phyloP scores from a whole-genome alignment of 2,113 vertebrate species.

The Gymnocephalus cernua region DNA sequence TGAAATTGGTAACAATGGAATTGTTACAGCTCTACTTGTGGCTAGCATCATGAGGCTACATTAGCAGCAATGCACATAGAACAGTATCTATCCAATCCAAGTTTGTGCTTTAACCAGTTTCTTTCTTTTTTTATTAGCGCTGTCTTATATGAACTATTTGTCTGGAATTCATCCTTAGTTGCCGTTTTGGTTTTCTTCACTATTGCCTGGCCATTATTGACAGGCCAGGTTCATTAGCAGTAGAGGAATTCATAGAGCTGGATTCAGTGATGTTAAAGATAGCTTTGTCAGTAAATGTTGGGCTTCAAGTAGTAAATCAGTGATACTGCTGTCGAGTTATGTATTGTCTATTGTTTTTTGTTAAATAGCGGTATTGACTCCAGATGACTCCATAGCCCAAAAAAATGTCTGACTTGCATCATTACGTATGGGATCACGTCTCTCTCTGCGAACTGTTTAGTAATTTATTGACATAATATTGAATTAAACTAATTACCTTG shows the following conservation, averaged over 20 bases:
- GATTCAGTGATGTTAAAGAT: neutral
- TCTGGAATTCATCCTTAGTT: neutral
- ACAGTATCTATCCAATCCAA: neutral
- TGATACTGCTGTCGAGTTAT: neutral
- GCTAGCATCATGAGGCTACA: too few species aligned
- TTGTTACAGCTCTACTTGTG: neutral
- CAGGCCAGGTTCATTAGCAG: neutral
- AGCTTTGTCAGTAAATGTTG: neutral
- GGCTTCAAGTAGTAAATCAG: neutral
- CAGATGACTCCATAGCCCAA: neutral
- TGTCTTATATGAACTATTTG: neutral
- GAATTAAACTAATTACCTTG: neutral
- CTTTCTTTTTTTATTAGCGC: neutral
- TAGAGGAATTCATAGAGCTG: neutral
- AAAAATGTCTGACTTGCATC: neutral
- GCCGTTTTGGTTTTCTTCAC: neutral
- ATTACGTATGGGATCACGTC: neutral
- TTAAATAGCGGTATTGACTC: constrained; percentile 21
- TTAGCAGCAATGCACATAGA: too few species aligned
- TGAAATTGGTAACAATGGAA: too few species aligned
- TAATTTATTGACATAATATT: constrained; percentile 11
- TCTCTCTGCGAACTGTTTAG: neutral
- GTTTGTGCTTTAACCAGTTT: neutral
- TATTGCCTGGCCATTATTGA: neutral
- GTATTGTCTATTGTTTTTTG: neutral